Evolutionary conservation across 2,797 vertebrate species (phyloP).

Genomic region (Merluccius polli): DNA sequence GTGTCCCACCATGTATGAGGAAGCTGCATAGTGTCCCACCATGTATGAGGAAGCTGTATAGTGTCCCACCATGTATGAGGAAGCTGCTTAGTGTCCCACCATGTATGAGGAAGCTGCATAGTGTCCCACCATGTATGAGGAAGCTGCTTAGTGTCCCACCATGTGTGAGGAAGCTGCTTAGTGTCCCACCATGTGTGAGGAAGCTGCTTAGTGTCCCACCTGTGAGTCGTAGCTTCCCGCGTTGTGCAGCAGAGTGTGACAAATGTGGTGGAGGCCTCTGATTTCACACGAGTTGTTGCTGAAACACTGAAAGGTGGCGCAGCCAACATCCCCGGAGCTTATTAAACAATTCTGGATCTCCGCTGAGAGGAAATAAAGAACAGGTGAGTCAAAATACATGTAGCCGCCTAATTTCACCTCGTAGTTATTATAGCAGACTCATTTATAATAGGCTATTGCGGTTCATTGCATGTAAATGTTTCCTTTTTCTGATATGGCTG

Average conservation of each 20-base stretch:
- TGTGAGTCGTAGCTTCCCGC: conserved; percentile 93
- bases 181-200: too few relatives aligned
- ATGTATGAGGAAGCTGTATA: too few relatives aligned
- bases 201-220: conserved; percentile 76
- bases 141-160: too few relatives aligned
- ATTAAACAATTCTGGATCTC: conserved; percentile 93
- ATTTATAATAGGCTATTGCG: not conserved
- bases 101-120: too few relatives aligned
- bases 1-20: too few relatives aligned
- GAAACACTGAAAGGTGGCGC: conserved; percentile 93
- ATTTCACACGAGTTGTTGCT: conserved; percentile 96
- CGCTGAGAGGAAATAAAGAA: conserved; percentile 55
- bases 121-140: too few relatives aligned
- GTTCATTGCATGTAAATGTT: too few relatives aligned
- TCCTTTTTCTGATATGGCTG: not conserved
- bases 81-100: too few relatives aligned
- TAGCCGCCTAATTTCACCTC: not conserved
- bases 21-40: too few relatives aligned
- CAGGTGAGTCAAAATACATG: not conserved
- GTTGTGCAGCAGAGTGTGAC: conserved; percentile 93
- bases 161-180: too few relatives aligned
- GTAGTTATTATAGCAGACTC: not conserved
- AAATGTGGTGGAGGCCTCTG: conserved; percentile 90
- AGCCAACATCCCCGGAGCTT: conserved; percentile 89
- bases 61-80: too few relatives aligned